These are phyloP conservation scores for Leptinotarsa texana DNA, from an alignment of 1,140 invertebrate genomes.

Conservation along the genomic window DNA sequence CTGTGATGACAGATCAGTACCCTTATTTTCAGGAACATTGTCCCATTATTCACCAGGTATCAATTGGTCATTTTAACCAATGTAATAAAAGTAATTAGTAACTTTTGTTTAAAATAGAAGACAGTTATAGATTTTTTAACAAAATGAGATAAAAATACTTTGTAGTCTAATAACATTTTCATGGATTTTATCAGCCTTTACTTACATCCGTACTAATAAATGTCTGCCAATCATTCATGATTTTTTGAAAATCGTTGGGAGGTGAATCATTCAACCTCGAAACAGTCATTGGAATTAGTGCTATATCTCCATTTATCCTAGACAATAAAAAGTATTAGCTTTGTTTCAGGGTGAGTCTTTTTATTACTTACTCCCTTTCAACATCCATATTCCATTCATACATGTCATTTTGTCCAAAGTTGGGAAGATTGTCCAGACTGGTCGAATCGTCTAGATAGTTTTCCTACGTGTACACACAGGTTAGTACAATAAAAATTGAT, in stretches of 20 bases:
- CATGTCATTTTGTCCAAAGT: slow-evolving; percentile 15
- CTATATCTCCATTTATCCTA: slow-evolving; percentile 30
- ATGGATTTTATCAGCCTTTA: background rate
- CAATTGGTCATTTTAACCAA: no score
- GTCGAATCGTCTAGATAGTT: slow-evolving; percentile 24
- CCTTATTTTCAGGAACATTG: no score
- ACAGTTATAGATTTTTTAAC: no score
- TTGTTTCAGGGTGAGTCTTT: background rate
- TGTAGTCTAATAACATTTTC: background rate
- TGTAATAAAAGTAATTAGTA: no score
- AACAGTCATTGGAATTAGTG: slow-evolving; percentile 21
- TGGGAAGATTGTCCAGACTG: slow-evolving; percentile 20
- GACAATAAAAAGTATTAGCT: slow-evolving; percentile 17
- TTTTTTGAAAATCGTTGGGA: slow-evolving; percentile 20
- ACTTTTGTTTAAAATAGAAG: no score
- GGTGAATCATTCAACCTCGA: slow-evolving; percentile 13
- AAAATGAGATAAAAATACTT: no score
- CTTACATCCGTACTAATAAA: slow-evolving; percentile 27
- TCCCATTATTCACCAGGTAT: no score
- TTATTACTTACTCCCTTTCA: slow-evolving; percentile 29
- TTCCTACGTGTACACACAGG: slow-evolving; percentile 24
- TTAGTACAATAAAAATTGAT: background rate
- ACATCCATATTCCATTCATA: slow-evolving; percentile 29
- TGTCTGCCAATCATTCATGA: slow-evolving; percentile 18
- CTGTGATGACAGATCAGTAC: no score